Base-by-base conservation (phyloP, 2,113 vertebrate genomes). In the Corvus cornix region DNA sequence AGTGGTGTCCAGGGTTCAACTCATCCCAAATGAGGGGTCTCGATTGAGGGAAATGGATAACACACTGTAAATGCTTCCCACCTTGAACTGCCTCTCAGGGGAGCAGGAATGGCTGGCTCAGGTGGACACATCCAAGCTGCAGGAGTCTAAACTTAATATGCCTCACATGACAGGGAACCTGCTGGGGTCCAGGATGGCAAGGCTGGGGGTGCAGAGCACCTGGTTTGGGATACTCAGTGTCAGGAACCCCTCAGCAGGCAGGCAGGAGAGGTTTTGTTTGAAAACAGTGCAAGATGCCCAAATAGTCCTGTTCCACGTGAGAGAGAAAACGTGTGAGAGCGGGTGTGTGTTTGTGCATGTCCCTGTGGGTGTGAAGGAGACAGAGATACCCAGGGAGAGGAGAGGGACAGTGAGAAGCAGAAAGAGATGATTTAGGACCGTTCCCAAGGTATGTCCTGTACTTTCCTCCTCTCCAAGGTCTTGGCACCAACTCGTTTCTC, bases 401-500 rank as follows among this genome's bases (percentile, higher is more conserved):
- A 83, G 26, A 82, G 24, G 60, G 66, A 76, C 49, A 30, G 51
- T 44, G 86, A 69, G 84, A 86, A 75, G 59, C 48, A 68, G 58
- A 52, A 67, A 55, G 84, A 51, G 52, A 68, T 93, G 53, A 97
- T 96, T 96, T 96, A 96, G 64, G 49, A 33, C 17, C 0, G 0
- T 74, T 95, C 9, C 11, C 66, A 63, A 89, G 81, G 63, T 74
- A 74, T 53, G 80, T 94, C 77, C 94, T 90, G 72, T 72, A 22
- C 92, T 88, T 48, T 44, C 58, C 81, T 94, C 78, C 75, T 94
- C 84, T 89, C 88, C 96, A 96, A 96, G 96, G 90, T 92, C 95
- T 88, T 94, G 90, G 95, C 91, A 93, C 70, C 63, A 46, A 10
- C 76, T 69, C 55, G 13, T 89, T 92, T 96, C 94, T 96, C 88